Conservation (phyloP, 2,797 vertebrate species). For the Chaunax sp. region DNA sequence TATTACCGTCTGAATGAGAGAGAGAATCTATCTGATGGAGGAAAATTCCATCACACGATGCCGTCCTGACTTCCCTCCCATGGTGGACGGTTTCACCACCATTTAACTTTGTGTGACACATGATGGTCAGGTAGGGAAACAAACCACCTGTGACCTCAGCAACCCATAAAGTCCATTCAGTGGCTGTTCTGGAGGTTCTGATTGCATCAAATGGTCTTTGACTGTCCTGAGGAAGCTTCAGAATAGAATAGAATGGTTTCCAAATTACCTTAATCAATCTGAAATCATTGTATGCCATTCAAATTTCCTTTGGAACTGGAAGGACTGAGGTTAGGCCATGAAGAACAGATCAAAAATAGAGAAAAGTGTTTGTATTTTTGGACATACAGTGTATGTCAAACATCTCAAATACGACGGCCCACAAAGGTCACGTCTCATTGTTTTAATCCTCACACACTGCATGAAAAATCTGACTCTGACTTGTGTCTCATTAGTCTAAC, state of each 20-base stretch:
- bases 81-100: no score
- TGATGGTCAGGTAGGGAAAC: no score
- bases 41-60: no score
- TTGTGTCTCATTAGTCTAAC: neutral
- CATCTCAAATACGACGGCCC: conserved; percentile 6
- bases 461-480: no score
- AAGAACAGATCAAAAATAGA: neutral
- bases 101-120: no score
- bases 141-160: no score
- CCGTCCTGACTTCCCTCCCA: no score
- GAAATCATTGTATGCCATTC: neutral
- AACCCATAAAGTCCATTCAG: neutral
- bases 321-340: neutral
- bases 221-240: neutral
- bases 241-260: neutral
- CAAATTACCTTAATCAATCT: neutral
- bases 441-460: conserved; percentile 6
- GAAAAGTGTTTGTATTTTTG: neutral
- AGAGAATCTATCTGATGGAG: no score
- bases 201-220: neutral
- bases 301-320: neutral
- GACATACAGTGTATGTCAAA: neutral
- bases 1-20: no score
- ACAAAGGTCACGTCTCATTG: conserved; percentile 1
- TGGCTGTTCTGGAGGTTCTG: neutral